Base-by-base conservation (phyloP, 2,888 invertebrate genomes). In the Synanthedon vespiformis region DNA sequence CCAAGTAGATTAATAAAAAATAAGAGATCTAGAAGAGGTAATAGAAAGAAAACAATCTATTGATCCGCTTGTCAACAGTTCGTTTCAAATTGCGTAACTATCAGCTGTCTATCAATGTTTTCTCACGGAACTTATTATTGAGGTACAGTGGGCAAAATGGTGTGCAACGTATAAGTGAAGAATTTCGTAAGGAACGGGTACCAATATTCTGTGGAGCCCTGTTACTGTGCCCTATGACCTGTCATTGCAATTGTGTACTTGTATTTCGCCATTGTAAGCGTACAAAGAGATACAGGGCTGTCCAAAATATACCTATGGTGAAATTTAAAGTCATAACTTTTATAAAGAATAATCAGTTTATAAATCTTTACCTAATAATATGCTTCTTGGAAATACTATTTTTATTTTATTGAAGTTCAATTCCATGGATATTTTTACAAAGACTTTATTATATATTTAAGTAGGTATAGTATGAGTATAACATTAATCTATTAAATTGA, bases 41-140 rank as follows among this genome's bases (percentile, higher is more conserved):
- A 34, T 34, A 34, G 34, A 34, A 34, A 51, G 51, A 52, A 57
- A 56, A 53, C 52, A 55, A 58, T 56, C 55, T 55, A 56, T 55
- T 58, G 60, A 60, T 57, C 53, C 47, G 56, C 54, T 57, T 64
- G 65, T 67, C 65, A 61, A 55, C 65, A 53, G 59, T 57, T 59
- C 57, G 58, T 50, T 58, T 58, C 59, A 54, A 59, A 54, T 58
- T 55, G 49, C 57, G 54, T n/a, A 44, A 53, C 57, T 56, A 62
- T 66, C 68, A 73, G 70, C 69, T 70, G 72, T 64, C 64, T 64
- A 63, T 54, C 53, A 48, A 58, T 54, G 55, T 54, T 66, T 80
- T 82, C 82, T 77, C 82, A 82, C 82, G 80, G 68, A 77, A 77
- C 73, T 72, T 68, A 65, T 54, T 53, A 56, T 56, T 55, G 59